Conservation (phyloP, 1,140 invertebrate species). For the Paralvinella palmiformis region DNA sequence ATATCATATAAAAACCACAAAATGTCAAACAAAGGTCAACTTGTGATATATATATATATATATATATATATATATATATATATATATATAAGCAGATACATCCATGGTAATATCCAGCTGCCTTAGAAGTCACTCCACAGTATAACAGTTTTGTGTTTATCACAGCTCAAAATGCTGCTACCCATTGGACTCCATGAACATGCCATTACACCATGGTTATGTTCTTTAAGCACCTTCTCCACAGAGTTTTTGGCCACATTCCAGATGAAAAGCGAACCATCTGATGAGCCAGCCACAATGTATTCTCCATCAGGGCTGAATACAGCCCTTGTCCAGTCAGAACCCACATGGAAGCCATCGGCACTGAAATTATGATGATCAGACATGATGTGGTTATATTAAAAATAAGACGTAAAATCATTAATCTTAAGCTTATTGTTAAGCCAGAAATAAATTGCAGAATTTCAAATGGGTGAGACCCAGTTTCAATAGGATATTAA, state of each 20-base stretch:
- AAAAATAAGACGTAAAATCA: conserved; percentile 10
- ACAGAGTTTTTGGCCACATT: conserved; percentile 67
- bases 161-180: conserved; percentile 76
- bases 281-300: conserved; percentile 80
- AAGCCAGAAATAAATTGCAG: no score
- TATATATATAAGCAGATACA: not conserved
- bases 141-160: conserved; percentile 74
- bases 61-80: not conserved
- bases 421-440: no score
- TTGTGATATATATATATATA: not conserved
- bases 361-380: conserved; percentile 61
- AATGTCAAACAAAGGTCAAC: no score
- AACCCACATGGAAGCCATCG: conserved; percentile 89
- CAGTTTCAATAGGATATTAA: no score
- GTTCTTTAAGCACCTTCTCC: conserved; percentile 80
- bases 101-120: not conserved
- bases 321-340: conserved; percentile 84
- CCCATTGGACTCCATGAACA: conserved; percentile 87
- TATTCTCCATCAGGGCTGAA: conserved; percentile 83
- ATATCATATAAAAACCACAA: no score
- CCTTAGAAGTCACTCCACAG: conserved; percentile 62
- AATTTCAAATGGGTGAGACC: no score
- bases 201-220: conserved; percentile 72
- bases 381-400: not conserved
- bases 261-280: conserved; percentile 90